Evolutionary conservation across 2,113 vertebrate genomes (phyloP), one percentile per base, ranked within the genome.

Genomic region (Copsychus sechellarum): DNA sequence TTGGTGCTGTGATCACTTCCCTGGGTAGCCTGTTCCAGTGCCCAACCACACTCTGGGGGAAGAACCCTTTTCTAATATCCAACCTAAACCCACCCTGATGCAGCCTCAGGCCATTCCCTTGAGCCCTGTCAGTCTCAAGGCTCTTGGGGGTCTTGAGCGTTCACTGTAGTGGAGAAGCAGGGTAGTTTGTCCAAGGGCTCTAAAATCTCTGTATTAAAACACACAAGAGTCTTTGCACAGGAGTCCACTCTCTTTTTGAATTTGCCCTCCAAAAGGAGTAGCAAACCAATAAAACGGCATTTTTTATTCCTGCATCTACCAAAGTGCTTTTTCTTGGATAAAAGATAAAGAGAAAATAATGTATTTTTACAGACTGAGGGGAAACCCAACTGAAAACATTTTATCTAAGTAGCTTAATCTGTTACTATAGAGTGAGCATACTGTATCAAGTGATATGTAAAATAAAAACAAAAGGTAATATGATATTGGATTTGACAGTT

Each of bases 241-340:
- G 6, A 81, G 10, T 36, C 8, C 19, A 11, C 23, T 40, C 8
- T 56, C 4, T 42, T 65, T 71, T 26, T 64, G 5, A 36, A 50
- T 64, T 58, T 82, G 19, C 8, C 14, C 14, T 22, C 24, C 33
- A 50, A 57, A 64, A 85, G 3, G 4, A 28, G 11, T 31, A 79
- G 7, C 4, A 79, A 73, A 53, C 6, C 0, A 4, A 42, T 17
- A 50, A 82, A 64, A 51, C 4, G 3, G 4, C 0, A 0, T 11
- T 19, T 85, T 88, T 45, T 64, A 51, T 42, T 38, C 47, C 21
- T 48, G 5, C 29, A 11, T 18, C 34, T 54, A 50, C 7, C 12
- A 25, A 78, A 62, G 14, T 36, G 6, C 4, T 73, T 57, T 77
- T 77, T 16, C 51, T 86, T 23, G 36, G 33, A 25, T 51, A 64